phyloP scores from a whole-genome alignment of 2,888 invertebrate species.

The Tetheella fluctuosa region DNA sequence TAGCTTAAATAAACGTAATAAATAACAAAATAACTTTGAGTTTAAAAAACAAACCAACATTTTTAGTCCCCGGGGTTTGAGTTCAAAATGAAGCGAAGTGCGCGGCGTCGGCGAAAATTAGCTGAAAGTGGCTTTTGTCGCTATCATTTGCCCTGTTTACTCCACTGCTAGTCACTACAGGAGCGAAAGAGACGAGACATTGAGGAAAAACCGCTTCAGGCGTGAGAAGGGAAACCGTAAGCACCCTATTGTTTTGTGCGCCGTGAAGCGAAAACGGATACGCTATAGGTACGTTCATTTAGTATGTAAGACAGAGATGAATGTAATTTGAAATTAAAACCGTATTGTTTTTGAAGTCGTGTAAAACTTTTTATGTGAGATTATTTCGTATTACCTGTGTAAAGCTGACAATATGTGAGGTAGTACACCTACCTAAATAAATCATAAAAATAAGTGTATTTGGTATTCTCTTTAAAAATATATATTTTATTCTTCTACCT shows the following conservation, averaged over 20 bases:
- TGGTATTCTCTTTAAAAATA: too few relatives aligned
- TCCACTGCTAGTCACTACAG: conserved; percentile 30
- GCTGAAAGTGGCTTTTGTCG: conserved; percentile 76
- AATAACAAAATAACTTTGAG: not conserved
- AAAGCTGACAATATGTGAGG: too few relatives aligned
- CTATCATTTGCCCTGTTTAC: conserved; percentile 51
- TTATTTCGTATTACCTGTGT: not conserved
- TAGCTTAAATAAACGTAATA: not conserved
- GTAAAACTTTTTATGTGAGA: not conserved
- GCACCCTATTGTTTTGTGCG: conserved; percentile 81
- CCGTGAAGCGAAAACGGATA: conserved; percentile 66
- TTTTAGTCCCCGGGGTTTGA: conserved; percentile 50
- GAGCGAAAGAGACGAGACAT: conserved; percentile 52
- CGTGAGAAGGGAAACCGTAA: conserved; percentile 74
- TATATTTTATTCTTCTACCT: too few relatives aligned
- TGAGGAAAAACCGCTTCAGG: conserved; percentile 74
- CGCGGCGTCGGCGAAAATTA: conserved; percentile 76
- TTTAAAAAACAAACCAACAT: conserved; percentile 55
- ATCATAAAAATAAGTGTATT: too few relatives aligned
- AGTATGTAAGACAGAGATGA: conserved; percentile 48
- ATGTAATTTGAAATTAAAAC: conserved; percentile 69
- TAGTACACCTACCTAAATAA: too few relatives aligned
- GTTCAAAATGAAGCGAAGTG: conserved; percentile 59
- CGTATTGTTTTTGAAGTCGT: conserved; percentile 34
- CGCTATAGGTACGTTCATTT: conserved; percentile 47